These are phyloP conservation scores for Brachirus orientalis DNA, from an alignment of 2,113 vertebrate species.

Conservation along the genomic window DNA sequence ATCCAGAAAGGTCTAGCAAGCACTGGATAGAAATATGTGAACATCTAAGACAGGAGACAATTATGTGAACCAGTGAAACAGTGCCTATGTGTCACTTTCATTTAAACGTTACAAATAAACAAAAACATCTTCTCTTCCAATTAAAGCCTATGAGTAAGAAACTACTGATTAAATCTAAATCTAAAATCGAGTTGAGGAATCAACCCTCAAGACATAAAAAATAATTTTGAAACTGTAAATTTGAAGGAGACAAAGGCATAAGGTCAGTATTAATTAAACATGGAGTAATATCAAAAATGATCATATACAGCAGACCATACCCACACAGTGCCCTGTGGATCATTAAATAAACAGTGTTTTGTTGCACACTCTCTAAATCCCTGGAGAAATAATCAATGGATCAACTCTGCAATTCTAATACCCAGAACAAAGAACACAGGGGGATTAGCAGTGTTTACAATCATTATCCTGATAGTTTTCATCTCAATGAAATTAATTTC, in stretches of 20 bases:
- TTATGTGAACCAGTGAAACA: neutral
- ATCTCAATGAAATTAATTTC: conserved; percentile 62
- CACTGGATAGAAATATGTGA: conserved; percentile 1
- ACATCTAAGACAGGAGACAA: conserved; percentile 12
- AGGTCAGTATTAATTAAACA: conserved; percentile 49
- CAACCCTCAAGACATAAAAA: no score
- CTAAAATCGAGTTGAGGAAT: no score
- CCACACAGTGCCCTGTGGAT: conserved; percentile 44
- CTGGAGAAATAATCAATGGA: conserved; percentile 61
- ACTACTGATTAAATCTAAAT: conserved; percentile 31
- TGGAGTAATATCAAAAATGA: conserved; percentile 43
- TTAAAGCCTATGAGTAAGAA: conserved; percentile 18
- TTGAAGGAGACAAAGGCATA: conserved; percentile 29
- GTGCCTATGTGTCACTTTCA: neutral
- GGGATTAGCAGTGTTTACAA: conserved; percentile 70
- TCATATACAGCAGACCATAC: no score
- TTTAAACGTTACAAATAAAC: neutral
- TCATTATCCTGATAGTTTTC: conserved; percentile 63
- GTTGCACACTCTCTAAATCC: conserved; percentile 44
- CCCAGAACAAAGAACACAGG: conserved; percentile 40
- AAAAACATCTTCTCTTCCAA: neutral
- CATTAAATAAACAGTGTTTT: conserved; percentile 46
- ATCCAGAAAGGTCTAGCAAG: conserved; percentile 22
- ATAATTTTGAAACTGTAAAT: conserved; percentile 11
- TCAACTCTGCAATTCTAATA: conserved; percentile 61